phyloP scores from a whole-genome alignment of 2,888 invertebrate species.

The Arctia plantaginis region DNA sequence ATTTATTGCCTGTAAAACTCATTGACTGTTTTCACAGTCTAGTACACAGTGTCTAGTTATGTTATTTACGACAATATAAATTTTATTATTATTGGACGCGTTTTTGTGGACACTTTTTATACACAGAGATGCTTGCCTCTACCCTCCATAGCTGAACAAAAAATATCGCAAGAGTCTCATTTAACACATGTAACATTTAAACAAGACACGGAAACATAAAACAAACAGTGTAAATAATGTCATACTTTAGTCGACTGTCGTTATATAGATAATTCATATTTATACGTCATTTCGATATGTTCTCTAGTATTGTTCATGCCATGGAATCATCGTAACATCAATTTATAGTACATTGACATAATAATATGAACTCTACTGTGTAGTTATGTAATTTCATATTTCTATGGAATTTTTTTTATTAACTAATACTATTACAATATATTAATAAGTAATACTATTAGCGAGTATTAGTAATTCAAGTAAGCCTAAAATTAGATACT shows the following conservation, averaged over 20 bases:
- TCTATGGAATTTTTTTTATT: not conserved
- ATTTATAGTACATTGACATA: conserved; percentile 23
- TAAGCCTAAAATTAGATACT: not conserved
- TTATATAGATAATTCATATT: conserved; percentile 10
- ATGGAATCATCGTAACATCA: conserved; percentile 6
- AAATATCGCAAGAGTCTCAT: too few species aligned
- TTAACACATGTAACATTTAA: too few species aligned
- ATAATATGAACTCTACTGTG: conserved; percentile 19
- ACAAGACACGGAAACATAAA: too few species aligned
- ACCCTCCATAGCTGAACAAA: too few species aligned
- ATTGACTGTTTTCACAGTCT: too few species aligned
- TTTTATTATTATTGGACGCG: too few species aligned
- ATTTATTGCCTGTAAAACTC: too few species aligned
- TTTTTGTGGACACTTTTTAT: too few species aligned
- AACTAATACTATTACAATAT: not conserved
- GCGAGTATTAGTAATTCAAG: not conserved
- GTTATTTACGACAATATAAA: too few species aligned
- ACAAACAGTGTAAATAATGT: not conserved
- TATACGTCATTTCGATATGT: conserved; percentile 6
- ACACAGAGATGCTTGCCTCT: too few species aligned
- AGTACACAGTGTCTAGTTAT: too few species aligned
- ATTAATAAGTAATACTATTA: not conserved
- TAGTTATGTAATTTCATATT: conserved; percentile 1
- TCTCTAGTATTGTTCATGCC: conserved; percentile 1
- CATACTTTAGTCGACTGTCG: not conserved